These are phyloP conservation scores for Phlogophora meticulosa DNA, from an alignment of 2,888 invertebrate species.

Conservation along the genomic window DNA sequence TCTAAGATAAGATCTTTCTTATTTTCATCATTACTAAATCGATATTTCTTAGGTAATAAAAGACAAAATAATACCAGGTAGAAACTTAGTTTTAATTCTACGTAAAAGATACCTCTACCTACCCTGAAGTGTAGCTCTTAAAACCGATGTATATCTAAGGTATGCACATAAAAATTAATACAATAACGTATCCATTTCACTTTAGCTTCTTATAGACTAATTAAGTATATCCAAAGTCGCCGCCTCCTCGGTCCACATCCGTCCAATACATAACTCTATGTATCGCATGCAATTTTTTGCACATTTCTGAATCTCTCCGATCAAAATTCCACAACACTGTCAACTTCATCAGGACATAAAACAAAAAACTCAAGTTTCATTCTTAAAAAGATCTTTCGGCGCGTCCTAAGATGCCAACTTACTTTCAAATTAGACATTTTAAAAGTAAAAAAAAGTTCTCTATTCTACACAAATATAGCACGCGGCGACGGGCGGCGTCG, in stretches of 20 bases:
- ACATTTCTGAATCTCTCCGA: constrained; percentile 49
- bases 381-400: constrained; percentile 72
- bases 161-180: constrained; percentile 23
- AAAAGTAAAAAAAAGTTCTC: constrained; percentile 83
- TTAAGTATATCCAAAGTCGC: constrained; percentile 4
- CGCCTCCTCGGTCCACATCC: constrained; percentile 7
- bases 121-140: not conserved
- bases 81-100: not conserved
- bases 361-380: constrained; percentile 49
- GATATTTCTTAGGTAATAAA: too few relatives aligned
- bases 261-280: constrained; percentile 38
- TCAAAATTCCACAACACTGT: constrained; percentile 74
- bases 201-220: constrained; percentile 35
- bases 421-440: constrained; percentile 85
- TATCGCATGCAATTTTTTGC: constrained; percentile 38
- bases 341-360: constrained; percentile 72
- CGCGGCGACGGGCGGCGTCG: constrained; percentile 77
- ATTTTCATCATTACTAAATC: too few relatives aligned
- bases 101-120: not conserved
- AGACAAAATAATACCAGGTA: not conserved
- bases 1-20: not conserved
- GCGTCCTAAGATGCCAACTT: constrained; percentile 75
- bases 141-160: not conserved
- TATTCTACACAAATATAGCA: constrained; percentile 89
- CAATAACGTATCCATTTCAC: constrained; percentile 39